Conservation (phyloP, 2,113 vertebrate species). For the Austrofundulus limnaeus region DNA sequence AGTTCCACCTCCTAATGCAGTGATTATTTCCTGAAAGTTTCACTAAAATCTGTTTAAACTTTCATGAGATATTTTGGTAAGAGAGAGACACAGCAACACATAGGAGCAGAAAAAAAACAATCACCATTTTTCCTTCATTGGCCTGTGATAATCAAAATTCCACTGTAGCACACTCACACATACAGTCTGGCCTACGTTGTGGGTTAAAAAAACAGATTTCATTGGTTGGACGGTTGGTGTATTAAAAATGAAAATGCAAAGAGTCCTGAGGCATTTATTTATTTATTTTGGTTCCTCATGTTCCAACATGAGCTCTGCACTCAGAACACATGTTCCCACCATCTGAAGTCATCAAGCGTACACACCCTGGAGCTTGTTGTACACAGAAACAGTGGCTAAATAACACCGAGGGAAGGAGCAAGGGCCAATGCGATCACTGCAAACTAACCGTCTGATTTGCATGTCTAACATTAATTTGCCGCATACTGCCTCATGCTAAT, state of each 20-base stretch:
- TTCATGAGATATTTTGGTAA: too few species aligned
- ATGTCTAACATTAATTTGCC: constrained; percentile 53
- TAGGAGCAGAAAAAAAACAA: too few species aligned
- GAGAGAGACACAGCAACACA: too few species aligned
- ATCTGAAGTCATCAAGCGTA: neutral
- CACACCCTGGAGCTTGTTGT: neutral
- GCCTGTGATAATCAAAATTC: too few species aligned
- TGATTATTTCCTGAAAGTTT: too few species aligned
- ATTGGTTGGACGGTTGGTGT: neutral
- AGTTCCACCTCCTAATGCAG: too few species aligned
- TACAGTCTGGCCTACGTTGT: neutral
- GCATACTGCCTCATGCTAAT: constrained; percentile 65
- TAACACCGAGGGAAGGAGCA: neutral
- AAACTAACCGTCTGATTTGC: constrained; percentile 55
- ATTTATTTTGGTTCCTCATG: neutral
- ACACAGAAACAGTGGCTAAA: constrained; percentile 1
- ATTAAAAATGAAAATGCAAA: neutral
- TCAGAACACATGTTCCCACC: neutral
- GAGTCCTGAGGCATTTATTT: neutral
- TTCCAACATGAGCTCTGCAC: constrained; percentile 1
- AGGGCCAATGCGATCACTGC: constrained; percentile 15
- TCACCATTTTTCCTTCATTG: too few species aligned
- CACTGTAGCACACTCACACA: too few species aligned
- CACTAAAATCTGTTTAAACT: too few species aligned
- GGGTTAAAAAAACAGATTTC: neutral